phyloP scores from a whole-genome alignment of 2,113 vertebrate genomes.

The Macaca mulatta region DNA sequence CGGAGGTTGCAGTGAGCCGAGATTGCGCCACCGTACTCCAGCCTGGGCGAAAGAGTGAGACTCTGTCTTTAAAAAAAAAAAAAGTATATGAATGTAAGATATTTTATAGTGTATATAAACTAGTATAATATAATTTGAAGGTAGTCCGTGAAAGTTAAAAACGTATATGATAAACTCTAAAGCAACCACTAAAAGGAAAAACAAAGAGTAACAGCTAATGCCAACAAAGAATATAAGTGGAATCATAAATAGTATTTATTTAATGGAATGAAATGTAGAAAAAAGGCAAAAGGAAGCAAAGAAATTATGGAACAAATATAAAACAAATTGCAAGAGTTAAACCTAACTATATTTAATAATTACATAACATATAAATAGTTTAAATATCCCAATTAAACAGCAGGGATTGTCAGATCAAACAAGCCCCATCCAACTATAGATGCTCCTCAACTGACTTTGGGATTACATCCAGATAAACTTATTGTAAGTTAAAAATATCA shows the following conservation, averaged over 20 bases:
- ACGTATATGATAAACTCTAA: neutral
- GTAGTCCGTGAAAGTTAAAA: neutral
- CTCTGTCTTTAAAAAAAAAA: no score
- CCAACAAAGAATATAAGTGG: neutral
- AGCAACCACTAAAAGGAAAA: neutral
- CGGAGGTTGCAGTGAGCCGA: no score
- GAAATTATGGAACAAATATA: neutral
- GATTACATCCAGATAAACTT: neutral
- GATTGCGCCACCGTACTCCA: no score
- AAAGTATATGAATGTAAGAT: neutral
- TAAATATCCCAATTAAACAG: neutral
- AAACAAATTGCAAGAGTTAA: neutral
- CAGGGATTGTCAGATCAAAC: neutral
- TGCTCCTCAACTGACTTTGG: neutral
- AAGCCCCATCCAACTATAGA: neutral
- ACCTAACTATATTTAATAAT: neutral
- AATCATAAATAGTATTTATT: neutral
- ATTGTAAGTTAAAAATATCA: neutral
- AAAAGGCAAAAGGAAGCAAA: neutral
- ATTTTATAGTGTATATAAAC: neutral
- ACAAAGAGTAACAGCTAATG: neutral
- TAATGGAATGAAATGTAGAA: neutral
- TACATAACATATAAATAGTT: neutral
- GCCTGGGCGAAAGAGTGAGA: no score
- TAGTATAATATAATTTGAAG: neutral